A percentile compares a stretch with the other conserved stretches of the same genome.
Conservation (phyloP, 2,888 invertebrate species). For the Drosophila melanosoma region DNA sequence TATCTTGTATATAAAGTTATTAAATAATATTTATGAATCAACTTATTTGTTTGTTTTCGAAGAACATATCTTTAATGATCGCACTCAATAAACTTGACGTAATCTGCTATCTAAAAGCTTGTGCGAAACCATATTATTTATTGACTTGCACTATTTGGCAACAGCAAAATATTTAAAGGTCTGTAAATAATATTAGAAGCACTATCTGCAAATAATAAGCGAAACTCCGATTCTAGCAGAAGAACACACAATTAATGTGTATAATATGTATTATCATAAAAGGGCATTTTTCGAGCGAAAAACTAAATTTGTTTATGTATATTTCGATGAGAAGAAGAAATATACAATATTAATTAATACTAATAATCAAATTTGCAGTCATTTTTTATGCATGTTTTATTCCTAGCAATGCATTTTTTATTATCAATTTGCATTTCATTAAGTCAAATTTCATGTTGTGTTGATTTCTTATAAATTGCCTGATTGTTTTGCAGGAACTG, state of each 20-base stretch:
- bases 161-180: neutral
- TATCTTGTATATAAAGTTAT: neutral
- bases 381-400: neutral
- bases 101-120: conserved; percentile 12
- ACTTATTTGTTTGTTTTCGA: conserved; percentile 4
- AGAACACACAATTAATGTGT: neutral
- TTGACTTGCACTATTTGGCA: conserved; percentile 11
- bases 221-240: neutral
- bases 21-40: neutral
- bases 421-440: neutral
- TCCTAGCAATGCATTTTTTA: neutral
- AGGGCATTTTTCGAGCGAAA: neutral
- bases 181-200: neutral
- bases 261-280: neutral
- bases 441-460: neutral
- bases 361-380: neutral
- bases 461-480: neutral
- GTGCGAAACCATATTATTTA: conserved; percentile 4
- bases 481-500: neutral
- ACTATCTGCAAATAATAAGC: neutral
- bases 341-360: neutral
- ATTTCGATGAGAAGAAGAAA: neutral
- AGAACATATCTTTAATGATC: conserved; percentile 9
- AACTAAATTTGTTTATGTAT: neutral
- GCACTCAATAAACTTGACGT: conserved; percentile 26